Evolutionary conservation across 2,888 invertebrate species (phyloP).

Genomic region (Limnephilus auricula): DNA sequence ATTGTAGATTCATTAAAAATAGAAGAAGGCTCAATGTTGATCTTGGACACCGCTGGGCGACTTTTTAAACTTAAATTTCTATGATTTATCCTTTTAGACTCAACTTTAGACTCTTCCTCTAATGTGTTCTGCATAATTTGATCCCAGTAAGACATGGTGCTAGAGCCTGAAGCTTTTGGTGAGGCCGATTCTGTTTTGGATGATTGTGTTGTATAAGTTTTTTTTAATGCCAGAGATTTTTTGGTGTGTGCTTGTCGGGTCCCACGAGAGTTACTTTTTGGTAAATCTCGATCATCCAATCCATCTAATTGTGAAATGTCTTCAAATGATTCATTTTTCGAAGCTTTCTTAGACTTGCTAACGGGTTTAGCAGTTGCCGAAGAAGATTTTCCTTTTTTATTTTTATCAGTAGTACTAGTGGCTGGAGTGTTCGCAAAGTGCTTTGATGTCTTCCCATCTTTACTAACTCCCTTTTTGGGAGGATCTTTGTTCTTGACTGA

Average conservation of each 20-base stretch:
- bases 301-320: constrained; percentile 79
- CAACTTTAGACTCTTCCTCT: constrained; percentile 57
- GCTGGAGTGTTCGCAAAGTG: constrained; percentile 59
- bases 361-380: constrained; percentile 23
- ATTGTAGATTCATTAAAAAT: constrained; percentile 56
- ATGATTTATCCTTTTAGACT: constrained; percentile 69
- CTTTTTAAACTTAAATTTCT: constrained; percentile 69
- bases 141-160: constrained; percentile 63
- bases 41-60: constrained; percentile 26
- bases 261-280: not conserved
- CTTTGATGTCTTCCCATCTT: constrained; percentile 68
- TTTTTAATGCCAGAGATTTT: constrained; percentile 54
- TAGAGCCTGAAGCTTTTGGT: constrained; percentile 52
- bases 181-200: constrained; percentile 67
- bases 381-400: constrained; percentile 49
- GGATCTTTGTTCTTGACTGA: constrained; percentile 71
- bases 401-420: constrained; percentile 53
- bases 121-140: constrained; percentile 58
- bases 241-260: constrained; percentile 67
- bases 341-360: constrained; percentile 23
- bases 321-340: constrained; percentile 27
- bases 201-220: constrained; percentile 55
- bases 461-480: constrained; percentile 64
- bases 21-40: constrained; percentile 43
- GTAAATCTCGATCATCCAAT: constrained; percentile 71